phyloP scores from a whole-genome alignment of 2,797 vertebrate species.

The Xerus rutilus region DNA sequence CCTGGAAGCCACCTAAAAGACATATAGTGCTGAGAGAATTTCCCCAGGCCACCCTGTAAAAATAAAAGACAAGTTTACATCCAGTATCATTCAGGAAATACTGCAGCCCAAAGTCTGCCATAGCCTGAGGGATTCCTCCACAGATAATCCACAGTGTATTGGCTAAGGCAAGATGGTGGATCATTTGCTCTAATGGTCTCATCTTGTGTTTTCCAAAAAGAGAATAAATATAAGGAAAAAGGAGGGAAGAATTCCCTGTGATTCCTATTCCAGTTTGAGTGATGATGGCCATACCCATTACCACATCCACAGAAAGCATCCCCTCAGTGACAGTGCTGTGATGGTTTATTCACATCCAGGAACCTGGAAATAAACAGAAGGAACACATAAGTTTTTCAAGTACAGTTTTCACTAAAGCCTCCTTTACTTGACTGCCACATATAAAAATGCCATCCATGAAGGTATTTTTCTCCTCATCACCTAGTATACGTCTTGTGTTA shows the following conservation, averaged over 20 bases:
- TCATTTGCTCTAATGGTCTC: conserved; percentile 19
- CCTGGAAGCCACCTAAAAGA: conserved; percentile 31
- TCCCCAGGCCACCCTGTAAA: conserved; percentile 16
- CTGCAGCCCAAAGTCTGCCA: background rate
- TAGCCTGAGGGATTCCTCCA: background rate
- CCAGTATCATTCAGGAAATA: background rate
- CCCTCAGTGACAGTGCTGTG: background rate
- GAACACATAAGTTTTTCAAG: background rate
- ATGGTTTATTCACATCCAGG: background rate
- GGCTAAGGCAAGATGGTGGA: conserved; percentile 27
- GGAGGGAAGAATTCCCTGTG: conserved; percentile 2
- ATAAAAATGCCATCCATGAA: background rate
- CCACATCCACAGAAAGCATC: background rate
- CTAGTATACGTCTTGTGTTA: background rate
- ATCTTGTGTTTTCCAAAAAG: background rate
- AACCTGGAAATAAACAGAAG: conserved; percentile 18
- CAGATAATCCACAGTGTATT: conserved; percentile 7
- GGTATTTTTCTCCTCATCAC: background rate
- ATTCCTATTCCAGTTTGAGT: background rate
- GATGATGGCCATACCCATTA: background rate
- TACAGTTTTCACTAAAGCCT: no score
- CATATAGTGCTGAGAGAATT: conserved; percentile 34
- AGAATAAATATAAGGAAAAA: background rate
- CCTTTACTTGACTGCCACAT: background rate
- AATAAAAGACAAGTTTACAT: conserved; percentile 40